Evolutionary conservation across 2,113 vertebrate genomes (phyloP).

Genomic region (Taxidea taxus): DNA sequence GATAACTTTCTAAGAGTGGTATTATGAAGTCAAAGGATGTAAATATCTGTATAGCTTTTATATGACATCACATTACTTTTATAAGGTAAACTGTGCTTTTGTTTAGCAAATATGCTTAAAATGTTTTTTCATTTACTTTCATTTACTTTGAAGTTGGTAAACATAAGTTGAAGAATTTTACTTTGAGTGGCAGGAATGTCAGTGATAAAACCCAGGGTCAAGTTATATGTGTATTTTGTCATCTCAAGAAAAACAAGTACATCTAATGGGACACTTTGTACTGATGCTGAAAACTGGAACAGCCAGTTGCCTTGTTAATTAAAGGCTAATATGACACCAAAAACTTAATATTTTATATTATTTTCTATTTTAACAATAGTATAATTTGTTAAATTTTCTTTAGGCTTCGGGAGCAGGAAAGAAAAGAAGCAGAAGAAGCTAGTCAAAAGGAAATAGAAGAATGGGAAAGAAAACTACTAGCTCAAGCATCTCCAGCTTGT

Average conservation of each 20-base stretch:
- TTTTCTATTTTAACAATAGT: constrained; percentile 66
- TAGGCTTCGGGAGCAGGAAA: constrained; percentile 95
- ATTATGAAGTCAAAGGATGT: neutral
- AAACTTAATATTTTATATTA: constrained; percentile 58
- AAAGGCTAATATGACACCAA: constrained; percentile 32
- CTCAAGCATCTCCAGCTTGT: constrained; percentile 88
- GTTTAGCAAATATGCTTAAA: constrained; percentile 19
- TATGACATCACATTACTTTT: neutral
- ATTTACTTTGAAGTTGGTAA: constrained; percentile 7
- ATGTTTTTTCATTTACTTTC: neutral
- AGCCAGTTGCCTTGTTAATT: neutral
- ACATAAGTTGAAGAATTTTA: constrained; percentile 29
- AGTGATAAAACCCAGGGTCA: constrained; percentile 3
- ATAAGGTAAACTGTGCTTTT: constrained; percentile 33
- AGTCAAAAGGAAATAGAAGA: constrained; percentile 96
- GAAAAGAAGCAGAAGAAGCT: constrained; percentile 96
- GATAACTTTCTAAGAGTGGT: constrained; percentile 21
- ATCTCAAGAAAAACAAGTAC: neutral
- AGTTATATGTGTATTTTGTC: neutral
- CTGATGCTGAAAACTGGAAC: neutral
- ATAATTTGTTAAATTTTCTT: constrained; percentile 71
- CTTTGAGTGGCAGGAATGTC: neutral
- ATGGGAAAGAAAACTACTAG: constrained; percentile 93
- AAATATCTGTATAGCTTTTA: neutral
- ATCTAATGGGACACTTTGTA: constrained; percentile 1